Percentiles rank a stretch among this genome's conserved stretches.
Evolutionary conservation across 2,113 vertebrate species (phyloP).

Genomic region (Aptenodytes patagonicus): DNA sequence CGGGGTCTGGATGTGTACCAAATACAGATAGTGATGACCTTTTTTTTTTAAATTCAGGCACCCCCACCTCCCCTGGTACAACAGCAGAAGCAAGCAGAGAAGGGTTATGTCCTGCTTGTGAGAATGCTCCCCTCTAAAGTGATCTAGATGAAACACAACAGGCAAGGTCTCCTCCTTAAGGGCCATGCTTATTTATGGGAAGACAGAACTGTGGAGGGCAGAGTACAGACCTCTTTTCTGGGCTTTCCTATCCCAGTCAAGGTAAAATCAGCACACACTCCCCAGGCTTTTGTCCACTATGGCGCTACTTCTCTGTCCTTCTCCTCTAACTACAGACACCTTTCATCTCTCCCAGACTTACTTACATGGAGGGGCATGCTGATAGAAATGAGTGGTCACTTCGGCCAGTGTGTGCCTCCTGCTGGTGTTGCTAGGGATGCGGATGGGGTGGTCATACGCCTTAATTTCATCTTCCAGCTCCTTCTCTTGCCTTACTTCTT

Average conservation of each 20-base stretch:
- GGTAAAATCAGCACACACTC: background rate
- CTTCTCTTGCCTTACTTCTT: conserved; percentile 84
- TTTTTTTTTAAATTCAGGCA: background rate
- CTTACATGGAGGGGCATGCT: conserved; percentile 88
- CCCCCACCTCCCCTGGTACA: background rate
- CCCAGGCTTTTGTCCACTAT: background rate
- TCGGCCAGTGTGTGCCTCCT: conserved; percentile 92
- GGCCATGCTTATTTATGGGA: background rate
- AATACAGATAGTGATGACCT: background rate
- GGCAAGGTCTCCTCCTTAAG: background rate
- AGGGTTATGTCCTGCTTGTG: background rate
- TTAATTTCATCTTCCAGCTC: conserved; percentile 83
- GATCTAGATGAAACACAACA: background rate
- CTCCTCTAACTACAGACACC: background rate
- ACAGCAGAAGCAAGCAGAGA: background rate
- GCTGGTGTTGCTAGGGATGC: conserved; percentile 77
- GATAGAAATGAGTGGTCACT: conserved; percentile 87
- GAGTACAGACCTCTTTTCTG: background rate
- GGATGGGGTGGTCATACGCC: conserved; percentile 63
- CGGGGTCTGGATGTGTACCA: background rate
- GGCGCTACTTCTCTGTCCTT: background rate
- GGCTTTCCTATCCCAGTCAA: background rate
- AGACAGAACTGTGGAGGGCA: background rate
- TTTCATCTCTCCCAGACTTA: conserved; percentile 65
- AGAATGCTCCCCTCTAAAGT: background rate